Percentiles rank a stretch among this genome's conserved stretches.
Conservation (phyloP, 2,888 invertebrate species). For the Phengaris alcon region DNA sequence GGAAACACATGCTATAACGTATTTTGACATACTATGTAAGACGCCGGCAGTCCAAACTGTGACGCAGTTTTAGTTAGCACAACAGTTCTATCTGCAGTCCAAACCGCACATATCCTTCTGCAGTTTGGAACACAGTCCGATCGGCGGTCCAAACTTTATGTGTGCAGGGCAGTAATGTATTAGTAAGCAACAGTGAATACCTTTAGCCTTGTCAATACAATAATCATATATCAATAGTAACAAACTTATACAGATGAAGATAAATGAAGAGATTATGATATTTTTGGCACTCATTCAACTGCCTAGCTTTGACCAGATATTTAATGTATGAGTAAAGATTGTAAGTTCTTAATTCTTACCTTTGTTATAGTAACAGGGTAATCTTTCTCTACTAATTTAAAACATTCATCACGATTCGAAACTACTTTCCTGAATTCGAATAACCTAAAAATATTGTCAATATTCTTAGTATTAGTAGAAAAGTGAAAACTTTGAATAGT, state of each 20-base stretch:
- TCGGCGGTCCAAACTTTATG: too few relatives aligned
- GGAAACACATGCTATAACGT: too few relatives aligned
- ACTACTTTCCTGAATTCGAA: conserved; percentile 94
- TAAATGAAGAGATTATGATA: not conserved
- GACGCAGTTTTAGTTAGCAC: too few relatives aligned
- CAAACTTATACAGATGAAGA: conserved; percentile 13
- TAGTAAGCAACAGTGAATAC: not conserved
- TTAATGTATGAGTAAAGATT: not conserved
- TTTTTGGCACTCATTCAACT: conserved; percentile 2
- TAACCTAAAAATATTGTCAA: conserved; percentile 81
- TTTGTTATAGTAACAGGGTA: conserved; percentile 93
- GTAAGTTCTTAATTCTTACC: conserved; percentile 66
- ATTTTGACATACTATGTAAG: too few relatives aligned
- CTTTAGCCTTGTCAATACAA: not conserved
- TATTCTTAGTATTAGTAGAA: conserved; percentile 16
- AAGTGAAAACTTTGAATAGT: not conserved
- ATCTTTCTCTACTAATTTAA: conserved; percentile 87
- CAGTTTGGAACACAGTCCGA: too few relatives aligned
- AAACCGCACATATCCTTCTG: too few relatives aligned
- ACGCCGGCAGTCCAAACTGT: too few relatives aligned
- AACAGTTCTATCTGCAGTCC: too few relatives aligned
- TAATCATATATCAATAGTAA: conserved; percentile 1
- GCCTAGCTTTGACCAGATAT: not conserved
- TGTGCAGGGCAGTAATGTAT: too few relatives aligned
- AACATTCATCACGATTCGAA: conserved; percentile 89